Percentiles rank a stretch among this genome's conserved stretches.
Evolutionary conservation across 2,113 vertebrate genomes (phyloP).

Genomic region (Arizona elegans): DNA sequence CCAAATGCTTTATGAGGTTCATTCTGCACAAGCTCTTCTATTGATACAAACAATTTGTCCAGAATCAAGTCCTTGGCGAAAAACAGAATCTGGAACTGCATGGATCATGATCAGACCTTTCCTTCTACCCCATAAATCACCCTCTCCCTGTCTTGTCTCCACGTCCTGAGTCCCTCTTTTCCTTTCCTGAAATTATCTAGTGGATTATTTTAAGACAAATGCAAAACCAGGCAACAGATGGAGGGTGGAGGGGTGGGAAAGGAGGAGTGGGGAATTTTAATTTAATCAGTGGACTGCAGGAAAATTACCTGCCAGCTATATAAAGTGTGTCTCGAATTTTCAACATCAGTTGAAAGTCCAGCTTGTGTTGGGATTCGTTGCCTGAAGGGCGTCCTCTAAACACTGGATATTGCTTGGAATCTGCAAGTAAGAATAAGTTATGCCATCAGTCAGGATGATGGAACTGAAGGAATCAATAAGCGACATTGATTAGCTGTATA

Average conservation of each 20-base stretch:
- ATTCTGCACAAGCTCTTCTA: not conserved
- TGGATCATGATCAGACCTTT: not conserved
- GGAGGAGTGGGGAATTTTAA: conserved; percentile 77
- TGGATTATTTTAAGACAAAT: conserved; percentile 70
- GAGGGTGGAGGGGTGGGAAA: too few relatives aligned
- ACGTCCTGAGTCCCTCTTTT: not conserved
- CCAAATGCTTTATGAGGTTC: not conserved
- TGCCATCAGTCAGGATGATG: conserved; percentile 79
- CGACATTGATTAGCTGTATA: conserved; percentile 79
- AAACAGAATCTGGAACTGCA: not conserved
- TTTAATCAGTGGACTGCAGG: conserved; percentile 83
- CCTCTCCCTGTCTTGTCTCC: not conserved
- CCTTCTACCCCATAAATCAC: not conserved
- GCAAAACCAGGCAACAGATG: conserved; percentile 49
- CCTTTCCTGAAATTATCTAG: conserved; percentile 66
- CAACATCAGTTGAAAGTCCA: conserved; percentile 99
- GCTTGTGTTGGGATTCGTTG: conserved; percentile 96
- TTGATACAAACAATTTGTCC: not conserved
- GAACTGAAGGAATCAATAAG: conserved; percentile 75
- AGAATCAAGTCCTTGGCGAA: not conserved
- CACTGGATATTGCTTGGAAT: conserved; percentile 94
- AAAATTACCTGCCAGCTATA: conserved; percentile 96
- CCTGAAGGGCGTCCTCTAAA: conserved; percentile 97
- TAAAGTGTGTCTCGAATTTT: conserved; percentile 99
- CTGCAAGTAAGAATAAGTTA: conserved; percentile 81